These are phyloP conservation scores for Bombus ignitus DNA, from an alignment of 1,140 invertebrate genomes.

Conservation along the genomic window DNA sequence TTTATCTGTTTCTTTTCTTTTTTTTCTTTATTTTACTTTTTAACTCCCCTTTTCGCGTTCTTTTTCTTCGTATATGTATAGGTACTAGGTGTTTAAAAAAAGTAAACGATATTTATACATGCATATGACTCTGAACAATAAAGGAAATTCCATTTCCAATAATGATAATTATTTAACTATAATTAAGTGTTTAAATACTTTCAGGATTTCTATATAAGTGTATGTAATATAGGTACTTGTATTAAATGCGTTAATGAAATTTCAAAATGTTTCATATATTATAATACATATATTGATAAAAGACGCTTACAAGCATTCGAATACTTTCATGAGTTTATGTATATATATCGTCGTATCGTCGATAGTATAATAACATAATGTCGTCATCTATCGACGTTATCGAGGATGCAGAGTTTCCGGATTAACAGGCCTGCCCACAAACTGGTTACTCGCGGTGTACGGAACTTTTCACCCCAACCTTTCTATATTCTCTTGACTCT, in stretches of 20 bases:
- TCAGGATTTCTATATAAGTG: no score
- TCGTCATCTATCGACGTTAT: constrained; percentile 7
- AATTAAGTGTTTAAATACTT: no score
- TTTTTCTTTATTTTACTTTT: neutral
- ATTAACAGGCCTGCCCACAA: neutral
- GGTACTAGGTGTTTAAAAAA: neutral
- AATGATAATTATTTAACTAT: no score
- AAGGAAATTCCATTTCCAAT: neutral
- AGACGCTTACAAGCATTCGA: neutral
- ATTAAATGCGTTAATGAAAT: neutral
- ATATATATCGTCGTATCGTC: neutral
- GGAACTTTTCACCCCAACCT: neutral
- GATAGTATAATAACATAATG: neutral
- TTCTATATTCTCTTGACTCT: no score
- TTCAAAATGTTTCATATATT: neutral
- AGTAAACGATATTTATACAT: neutral
- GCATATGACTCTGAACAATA: neutral
- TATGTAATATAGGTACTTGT: no score
- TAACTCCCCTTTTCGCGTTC: neutral
- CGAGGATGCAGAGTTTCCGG: constrained; percentile 1
- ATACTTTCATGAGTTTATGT: neutral
- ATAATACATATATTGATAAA: neutral
- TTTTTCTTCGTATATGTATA: neutral
- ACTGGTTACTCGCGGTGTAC: neutral
- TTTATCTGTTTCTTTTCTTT: neutral